Evolutionary conservation across 2,113 vertebrate genomes (phyloP), one percentile per base, ranked within the genome.

Genomic region (Tichodroma muraria): DNA sequence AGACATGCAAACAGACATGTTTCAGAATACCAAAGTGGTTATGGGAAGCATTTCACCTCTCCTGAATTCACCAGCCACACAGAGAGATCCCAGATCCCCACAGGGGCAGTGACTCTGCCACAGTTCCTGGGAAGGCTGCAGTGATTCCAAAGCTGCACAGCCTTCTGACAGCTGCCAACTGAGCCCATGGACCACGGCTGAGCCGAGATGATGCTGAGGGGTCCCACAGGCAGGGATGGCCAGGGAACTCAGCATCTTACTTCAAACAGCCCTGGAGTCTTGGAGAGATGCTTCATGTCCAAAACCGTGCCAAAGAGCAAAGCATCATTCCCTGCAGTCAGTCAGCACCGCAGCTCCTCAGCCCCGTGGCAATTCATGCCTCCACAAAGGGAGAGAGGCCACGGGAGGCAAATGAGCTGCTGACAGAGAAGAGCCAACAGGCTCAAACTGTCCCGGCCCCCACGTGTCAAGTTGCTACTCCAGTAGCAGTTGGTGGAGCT

Each of bases 201-300:
- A 56, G 71, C n/a, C 0, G 0, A 42, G 73, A 11, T 1, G 0
- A 11, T 35, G 77, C 22, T 17, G 30, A 23, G 40, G 47, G 4
- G 54, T 59, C 27, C n/a, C 75, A 69, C 15, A 14, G 59, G 68
- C 35, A 70, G 18, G 40, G 42, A 45, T 6, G 24, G 63, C 72
- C 77, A 52, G n/a, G 15, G 24, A 77, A 45, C n/a, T 56, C 54
- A 4, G 13, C 2, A 28, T 23, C 72, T 70, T 7, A 0, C 54
- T 75, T 69, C 19, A 30, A 88, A 61, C 12, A 54, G 52, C 33
- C 13, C 47, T 24, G 9, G 42, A 80, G 44, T 10, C 52, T 20
- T n/a, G 35, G 27, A 35, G 69, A 72, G 54, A 42, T 45, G 60
- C 4, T 78, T 33, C 52, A 6, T 8, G 28, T 18, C 19, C 20